phyloP scores from a whole-genome alignment of 1,140 invertebrate genomes.

The Patella vulgata region DNA sequence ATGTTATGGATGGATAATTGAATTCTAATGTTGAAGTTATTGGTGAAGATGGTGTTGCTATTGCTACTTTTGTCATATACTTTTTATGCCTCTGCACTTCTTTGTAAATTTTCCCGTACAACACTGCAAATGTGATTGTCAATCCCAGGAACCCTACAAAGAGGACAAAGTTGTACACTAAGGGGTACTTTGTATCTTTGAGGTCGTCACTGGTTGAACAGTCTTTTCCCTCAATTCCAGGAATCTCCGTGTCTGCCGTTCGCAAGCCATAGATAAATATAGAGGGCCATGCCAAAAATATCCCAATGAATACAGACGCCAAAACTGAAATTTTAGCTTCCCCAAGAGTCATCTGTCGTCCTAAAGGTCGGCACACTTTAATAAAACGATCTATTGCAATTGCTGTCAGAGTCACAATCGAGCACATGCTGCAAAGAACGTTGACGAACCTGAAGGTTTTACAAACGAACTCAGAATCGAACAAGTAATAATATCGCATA shows the following conservation, averaged over 20 bases:
- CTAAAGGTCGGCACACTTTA: slow-evolving; percentile 32
- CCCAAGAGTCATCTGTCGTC: slow-evolving; percentile 14
- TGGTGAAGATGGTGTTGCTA: not conserved
- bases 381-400: slow-evolving; percentile 38
- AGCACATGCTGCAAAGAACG: slow-evolving; percentile 20
- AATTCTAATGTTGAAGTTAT: not conserved
- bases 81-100: slow-evolving; percentile 15
- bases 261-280: slow-evolving; percentile 23
- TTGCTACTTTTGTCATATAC: slow-evolving; percentile 12
- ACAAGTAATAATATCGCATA: slow-evolving; percentile 32
- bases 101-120: slow-evolving; percentile 19
- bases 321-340: slow-evolving; percentile 15
- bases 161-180: slow-evolving; percentile 22
- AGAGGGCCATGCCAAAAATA: slow-evolving; percentile 11
- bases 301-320: not conserved
- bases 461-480: slow-evolving; percentile 24
- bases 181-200: slow-evolving; percentile 18
- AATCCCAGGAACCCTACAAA: slow-evolving; percentile 14
- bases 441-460: slow-evolving; percentile 28
- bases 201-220: slow-evolving; percentile 28
- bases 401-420: slow-evolving; percentile 27
- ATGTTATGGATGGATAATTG: not conserved
- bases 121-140: slow-evolving; percentile 13
- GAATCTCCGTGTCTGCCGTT: slow-evolving; percentile 4
- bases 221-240: slow-evolving; percentile 17